These are phyloP conservation scores for Triplophysa bombifrons DNA, from an alignment of 2,797 vertebrate genomes.

Conservation along the genomic window DNA sequence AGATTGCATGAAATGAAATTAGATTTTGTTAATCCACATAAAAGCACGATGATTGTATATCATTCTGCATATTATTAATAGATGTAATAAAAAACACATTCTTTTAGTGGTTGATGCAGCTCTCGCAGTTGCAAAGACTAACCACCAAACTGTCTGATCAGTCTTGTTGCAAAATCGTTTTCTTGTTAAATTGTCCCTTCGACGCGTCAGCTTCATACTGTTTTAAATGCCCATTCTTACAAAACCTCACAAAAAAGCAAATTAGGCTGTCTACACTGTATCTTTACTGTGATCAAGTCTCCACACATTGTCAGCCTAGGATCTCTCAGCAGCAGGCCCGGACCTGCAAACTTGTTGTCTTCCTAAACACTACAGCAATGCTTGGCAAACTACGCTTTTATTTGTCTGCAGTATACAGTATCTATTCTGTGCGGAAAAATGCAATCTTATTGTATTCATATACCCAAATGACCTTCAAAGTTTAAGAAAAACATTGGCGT, in stretches of 20 bases:
- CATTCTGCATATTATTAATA: background rate
- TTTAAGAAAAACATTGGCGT: background rate
- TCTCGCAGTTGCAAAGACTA: conserved; percentile 18
- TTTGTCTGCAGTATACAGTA: background rate
- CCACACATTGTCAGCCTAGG: conserved; percentile 8
- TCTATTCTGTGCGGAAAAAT: background rate
- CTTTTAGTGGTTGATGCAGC: conserved; percentile 8
- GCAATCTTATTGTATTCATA: background rate
- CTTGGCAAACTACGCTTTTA: background rate
- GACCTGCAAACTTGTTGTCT: conserved; percentile 36
- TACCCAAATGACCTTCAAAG: background rate
- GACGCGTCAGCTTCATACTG: background rate
- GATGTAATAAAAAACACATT: background rate
- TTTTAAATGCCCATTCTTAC: background rate
- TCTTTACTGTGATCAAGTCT: background rate
- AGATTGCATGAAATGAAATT: background rate
- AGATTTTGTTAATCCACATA: background rate
- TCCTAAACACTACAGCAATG: conserved; percentile 13
- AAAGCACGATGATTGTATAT: background rate
- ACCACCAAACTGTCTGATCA: conserved; percentile 21
- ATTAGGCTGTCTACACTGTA: background rate
- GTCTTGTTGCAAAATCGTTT: conserved; percentile 13
- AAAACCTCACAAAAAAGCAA: background rate
- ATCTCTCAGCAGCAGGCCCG: conserved; percentile 39
- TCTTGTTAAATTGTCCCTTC: background rate